A percentile compares a stretch with the other conserved stretches of the same genome.
Evolutionary conservation across 1,140 invertebrate genomes (phyloP).

Genomic region (Tribolium madens): DNA sequence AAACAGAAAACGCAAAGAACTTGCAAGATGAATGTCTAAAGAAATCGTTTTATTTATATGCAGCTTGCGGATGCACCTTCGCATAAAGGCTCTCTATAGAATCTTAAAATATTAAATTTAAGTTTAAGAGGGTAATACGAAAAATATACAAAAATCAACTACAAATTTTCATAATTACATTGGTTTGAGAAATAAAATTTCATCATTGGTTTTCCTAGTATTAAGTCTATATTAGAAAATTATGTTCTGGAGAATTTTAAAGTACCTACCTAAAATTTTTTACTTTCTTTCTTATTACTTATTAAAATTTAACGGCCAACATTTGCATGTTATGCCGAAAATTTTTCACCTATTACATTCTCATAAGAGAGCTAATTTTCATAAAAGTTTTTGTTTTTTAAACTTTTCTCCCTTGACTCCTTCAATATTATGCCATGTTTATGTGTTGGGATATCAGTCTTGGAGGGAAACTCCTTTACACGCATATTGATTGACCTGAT

Average conservation of each 20-base stretch:
- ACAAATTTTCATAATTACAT: too few relatives aligned
- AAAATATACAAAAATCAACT: too few relatives aligned
- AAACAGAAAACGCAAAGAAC: neutral
- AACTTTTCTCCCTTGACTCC: neutral
- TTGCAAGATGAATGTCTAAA: neutral
- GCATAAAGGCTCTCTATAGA: neutral
- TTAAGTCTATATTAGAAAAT: too few relatives aligned
- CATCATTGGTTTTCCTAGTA: too few relatives aligned
- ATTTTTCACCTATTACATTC: neutral
- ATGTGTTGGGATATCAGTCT: conserved; percentile 7
- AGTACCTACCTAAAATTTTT: too few relatives aligned
- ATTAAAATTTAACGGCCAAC: neutral
- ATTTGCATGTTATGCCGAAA: neutral
- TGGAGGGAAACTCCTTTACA: conserved; percentile 16
- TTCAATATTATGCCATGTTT: conserved; percentile 31
- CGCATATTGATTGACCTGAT: conserved; percentile 38
- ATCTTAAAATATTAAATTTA: neutral
- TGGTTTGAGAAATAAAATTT: too few relatives aligned
- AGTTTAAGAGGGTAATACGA: too few relatives aligned
- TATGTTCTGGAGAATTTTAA: too few relatives aligned
- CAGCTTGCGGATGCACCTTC: neutral
- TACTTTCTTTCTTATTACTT: too few relatives aligned
- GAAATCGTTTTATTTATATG: neutral
- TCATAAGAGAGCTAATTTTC: neutral
- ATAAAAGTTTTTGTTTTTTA: neutral